Evolutionary conservation across 2,888 invertebrate species (phyloP).

Genomic region (Asteroscopus sphinx): DNA sequence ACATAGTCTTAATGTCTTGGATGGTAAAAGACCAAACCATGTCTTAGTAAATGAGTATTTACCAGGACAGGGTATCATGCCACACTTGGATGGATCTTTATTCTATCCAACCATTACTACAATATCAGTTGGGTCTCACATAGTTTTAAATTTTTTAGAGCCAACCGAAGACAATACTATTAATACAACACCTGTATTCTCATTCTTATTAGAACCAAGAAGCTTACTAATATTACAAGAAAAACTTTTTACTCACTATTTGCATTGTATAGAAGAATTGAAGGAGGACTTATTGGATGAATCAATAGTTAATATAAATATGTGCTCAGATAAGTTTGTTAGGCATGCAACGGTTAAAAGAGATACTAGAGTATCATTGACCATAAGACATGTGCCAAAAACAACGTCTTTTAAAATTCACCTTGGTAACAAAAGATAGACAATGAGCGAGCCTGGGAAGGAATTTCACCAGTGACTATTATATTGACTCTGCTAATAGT

Average conservation of each 20-base stretch:
- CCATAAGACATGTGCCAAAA: constrained; percentile 98
- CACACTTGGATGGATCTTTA: constrained; percentile 98
- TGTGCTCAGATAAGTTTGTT: constrained; percentile 89
- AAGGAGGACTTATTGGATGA: constrained; percentile 91
- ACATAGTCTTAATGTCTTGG: constrained; percentile 92
- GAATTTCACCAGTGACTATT: no score
- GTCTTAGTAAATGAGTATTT: constrained; percentile 98
- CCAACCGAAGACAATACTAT: constrained; percentile 77
- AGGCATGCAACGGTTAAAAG: constrained; percentile 90
- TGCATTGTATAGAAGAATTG: constrained; percentile 96
- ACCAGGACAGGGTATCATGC: constrained; percentile 98
- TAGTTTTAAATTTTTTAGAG: constrained; percentile 95
- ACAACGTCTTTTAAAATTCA: constrained; percentile 93
- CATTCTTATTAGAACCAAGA: constrained; percentile 95
- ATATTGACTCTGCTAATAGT: no score
- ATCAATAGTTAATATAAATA: constrained; percentile 91
- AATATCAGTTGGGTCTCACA: constrained; percentile 97
- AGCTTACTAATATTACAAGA: constrained; percentile 96
- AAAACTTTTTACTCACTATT: constrained; percentile 94
- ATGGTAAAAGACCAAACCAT: constrained; percentile 95
- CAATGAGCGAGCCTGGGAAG: no score
- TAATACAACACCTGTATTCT: constrained; percentile 87
- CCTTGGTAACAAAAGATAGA: constrained; percentile 84
- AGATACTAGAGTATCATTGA: constrained; percentile 95
- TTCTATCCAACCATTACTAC: constrained; percentile 98